Conservation (phyloP, 2,888 invertebrate genomes). For the Phalera bucephala region DNA sequence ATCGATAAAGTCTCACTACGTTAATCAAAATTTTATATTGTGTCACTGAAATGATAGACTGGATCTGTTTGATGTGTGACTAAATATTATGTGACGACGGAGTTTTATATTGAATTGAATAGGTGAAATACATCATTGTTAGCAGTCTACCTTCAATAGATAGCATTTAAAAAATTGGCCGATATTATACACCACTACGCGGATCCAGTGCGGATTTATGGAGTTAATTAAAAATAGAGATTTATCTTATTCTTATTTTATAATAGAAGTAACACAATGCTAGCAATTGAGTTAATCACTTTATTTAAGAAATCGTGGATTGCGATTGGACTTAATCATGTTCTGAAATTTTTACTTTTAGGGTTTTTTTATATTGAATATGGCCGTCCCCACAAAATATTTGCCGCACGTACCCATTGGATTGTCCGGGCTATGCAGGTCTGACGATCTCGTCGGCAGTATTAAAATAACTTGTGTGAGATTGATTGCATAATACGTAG, state of each 20-base stretch:
- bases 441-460: conserved; percentile 64
- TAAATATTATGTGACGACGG: conserved; percentile 39
- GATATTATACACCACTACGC: too few species aligned
- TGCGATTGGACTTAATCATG: conserved; percentile 10
- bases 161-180: too few species aligned
- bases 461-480: conserved; percentile 64
- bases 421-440: conserved; percentile 21
- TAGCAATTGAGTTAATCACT: too few species aligned
- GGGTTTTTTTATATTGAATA: conserved; percentile 9
- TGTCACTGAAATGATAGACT: conserved; percentile 34
- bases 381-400: conserved; percentile 39
- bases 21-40: conserved; percentile 16
- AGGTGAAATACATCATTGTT: too few species aligned
- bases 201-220: too few species aligned
- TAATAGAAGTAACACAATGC: too few species aligned
- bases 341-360: conserved; percentile 4
- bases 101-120: conserved; percentile 10
- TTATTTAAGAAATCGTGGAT: conserved; percentile 1
- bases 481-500: conserved; percentile 59
- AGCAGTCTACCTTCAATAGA: too few species aligned
- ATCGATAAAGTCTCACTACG: conserved; percentile 36
- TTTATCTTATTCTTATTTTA: too few species aligned
- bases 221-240: too few species aligned
- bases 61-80: conserved; percentile 36
- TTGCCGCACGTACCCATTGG: conserved; percentile 39